Percentiles rank a stretch among this genome's conserved stretches.
phyloP scores from a whole-genome alignment of 1,140 invertebrate genomes.

The Drosophila auraria region DNA sequence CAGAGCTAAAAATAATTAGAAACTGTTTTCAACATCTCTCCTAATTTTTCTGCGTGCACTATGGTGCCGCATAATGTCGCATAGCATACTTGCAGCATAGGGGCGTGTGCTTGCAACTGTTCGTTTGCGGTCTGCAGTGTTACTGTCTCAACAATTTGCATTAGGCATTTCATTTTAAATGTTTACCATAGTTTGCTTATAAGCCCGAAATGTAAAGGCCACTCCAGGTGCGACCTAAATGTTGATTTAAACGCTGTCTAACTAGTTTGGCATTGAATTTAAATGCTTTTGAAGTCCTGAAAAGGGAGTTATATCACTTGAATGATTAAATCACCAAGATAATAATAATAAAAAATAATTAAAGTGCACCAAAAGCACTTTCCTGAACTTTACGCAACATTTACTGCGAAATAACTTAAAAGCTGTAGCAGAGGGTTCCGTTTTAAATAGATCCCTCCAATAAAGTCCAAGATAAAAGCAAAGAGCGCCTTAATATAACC shows the following conservation, averaged over 20 bases:
- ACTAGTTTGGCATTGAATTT: slow-evolving; percentile 18
- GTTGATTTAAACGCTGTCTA: slow-evolving; percentile 27
- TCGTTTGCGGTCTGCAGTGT: slow-evolving; percentile 35
- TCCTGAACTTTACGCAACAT: not conserved
- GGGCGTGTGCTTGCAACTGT: slow-evolving; percentile 43
- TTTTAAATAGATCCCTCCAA: not conserved
- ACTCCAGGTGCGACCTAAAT: slow-evolving; percentile 55
- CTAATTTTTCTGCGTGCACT: not conserved
- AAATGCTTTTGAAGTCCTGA: not conserved
- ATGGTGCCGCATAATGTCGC: slow-evolving; percentile 14
- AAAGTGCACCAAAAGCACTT: not conserved
- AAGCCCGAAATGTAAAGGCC: slow-evolving; percentile 67
- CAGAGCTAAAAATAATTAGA: too few species aligned
- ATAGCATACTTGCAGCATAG: slow-evolving; percentile 37
- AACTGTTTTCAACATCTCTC: too few species aligned
- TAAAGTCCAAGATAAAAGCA: not conserved
- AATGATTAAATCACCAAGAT: too few species aligned
- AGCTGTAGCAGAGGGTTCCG: not conserved
- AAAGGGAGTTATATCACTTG: not conserved
- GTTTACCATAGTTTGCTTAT: slow-evolving; percentile 62
- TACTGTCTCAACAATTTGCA: slow-evolving; percentile 70
- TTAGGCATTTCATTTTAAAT: slow-evolving; percentile 82
- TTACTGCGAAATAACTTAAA: too few species aligned
- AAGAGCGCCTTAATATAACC: too few species aligned
- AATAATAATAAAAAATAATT: not conserved